These are phyloP conservation scores for Prosopocoilus inquinatus DNA, from an alignment of 2,888 invertebrate genomes.

Conservation along the genomic window DNA sequence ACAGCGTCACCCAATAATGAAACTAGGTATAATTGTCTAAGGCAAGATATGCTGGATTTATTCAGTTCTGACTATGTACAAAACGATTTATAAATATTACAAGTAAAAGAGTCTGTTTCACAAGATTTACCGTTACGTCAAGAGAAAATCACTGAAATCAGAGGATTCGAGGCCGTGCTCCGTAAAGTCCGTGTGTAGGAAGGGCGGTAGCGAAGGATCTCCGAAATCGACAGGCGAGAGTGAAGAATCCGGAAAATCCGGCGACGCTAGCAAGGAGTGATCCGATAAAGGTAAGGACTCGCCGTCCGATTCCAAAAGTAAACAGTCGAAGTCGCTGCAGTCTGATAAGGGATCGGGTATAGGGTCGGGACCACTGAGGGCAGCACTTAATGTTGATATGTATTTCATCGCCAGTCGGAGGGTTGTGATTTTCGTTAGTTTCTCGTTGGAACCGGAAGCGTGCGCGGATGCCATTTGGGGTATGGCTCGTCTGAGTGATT, in stretches of 20 bases:
- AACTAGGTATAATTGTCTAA: slow-evolving; percentile 7
- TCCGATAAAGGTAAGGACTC: slow-evolving; percentile 58
- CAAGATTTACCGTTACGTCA: slow-evolving; percentile 38
- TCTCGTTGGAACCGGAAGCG: slow-evolving; percentile 63
- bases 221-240: slow-evolving; percentile 58
- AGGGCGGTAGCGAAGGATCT: slow-evolving; percentile 44
- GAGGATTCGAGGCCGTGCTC: slow-evolving; percentile 43
- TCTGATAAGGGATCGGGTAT: slow-evolving; percentile 32
- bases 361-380: slow-evolving; percentile 46
- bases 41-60: slow-evolving; percentile 26
- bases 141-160: slow-evolving; percentile 47
- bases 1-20: neutral
- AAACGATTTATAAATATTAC: slow-evolving; percentile 17
- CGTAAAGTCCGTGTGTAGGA: slow-evolving; percentile 45
- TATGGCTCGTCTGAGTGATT: slow-evolving; percentile 73
- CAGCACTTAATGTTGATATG: slow-evolving; percentile 72
- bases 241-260: slow-evolving; percentile 53
- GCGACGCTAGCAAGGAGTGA: slow-evolving; percentile 55
- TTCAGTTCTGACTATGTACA: slow-evolving; percentile 26
- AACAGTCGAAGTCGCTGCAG: slow-evolving; percentile 48
- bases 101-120: slow-evolving; percentile 2
- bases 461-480: slow-evolving; percentile 54
- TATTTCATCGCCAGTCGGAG: slow-evolving; percentile 84
- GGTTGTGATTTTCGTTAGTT: slow-evolving; percentile 87
- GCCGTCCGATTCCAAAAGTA: slow-evolving; percentile 60